Percentiles rank a stretch among this genome's conserved stretches.
Evolutionary conservation across 2,888 invertebrate genomes (phyloP).

Genomic region (Sepioteuthis lessoniana): DNA sequence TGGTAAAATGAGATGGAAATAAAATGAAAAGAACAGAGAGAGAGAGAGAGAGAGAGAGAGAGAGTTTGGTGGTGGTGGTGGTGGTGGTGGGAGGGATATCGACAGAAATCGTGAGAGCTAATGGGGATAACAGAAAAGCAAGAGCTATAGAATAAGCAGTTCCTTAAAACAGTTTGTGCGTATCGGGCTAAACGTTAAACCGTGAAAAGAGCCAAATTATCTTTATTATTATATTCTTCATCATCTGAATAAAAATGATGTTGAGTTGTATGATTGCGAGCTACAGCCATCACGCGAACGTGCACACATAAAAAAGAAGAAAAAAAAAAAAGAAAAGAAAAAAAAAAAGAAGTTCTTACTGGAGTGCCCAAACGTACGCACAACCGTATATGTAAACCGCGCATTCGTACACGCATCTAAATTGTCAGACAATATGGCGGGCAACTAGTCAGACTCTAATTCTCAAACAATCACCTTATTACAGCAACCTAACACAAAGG

Average conservation of each 20-base stretch:
- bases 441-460: constrained; percentile 1
- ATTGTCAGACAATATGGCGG: not conserved
- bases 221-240: not conserved
- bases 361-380: not conserved
- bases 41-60: not conserved
- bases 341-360: not conserved
- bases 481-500: not conserved
- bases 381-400: not conserved
- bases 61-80: no score
- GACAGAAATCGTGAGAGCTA: no score
- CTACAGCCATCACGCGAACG: not conserved
- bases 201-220: not conserved
- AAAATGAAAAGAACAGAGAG: not conserved
- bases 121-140: not conserved
- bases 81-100: no score
- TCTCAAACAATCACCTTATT: not conserved
- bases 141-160: not conserved
- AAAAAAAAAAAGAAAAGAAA: not conserved
- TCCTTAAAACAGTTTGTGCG: not conserved
- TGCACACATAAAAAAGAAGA: not conserved
- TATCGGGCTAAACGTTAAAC: not conserved
- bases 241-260: not conserved
- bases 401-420: not conserved
- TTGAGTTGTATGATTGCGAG: not conserved
- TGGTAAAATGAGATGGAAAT: no score